Evolutionary conservation across 2,888 invertebrate genomes (phyloP), one percentile per base, ranked within the genome.

Genomic region (Trachelus iudaicus): DNA sequence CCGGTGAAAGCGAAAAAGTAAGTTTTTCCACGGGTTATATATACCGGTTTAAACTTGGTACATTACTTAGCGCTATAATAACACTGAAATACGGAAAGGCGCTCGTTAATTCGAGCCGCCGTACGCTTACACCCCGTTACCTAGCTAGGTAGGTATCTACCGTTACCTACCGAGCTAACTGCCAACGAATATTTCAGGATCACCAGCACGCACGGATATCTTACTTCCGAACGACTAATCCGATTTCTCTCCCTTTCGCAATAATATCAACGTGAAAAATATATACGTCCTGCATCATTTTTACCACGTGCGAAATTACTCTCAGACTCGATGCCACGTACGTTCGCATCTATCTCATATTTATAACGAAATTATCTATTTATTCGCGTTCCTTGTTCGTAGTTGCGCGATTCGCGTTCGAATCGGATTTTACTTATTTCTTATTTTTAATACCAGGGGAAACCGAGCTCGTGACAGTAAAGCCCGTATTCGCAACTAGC

Each of bases 81-180:
- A 78, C 75, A 76, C 73, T 75, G 73, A 75, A 73, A 83, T 79
- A 77, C 79, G 79, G 79, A 84, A 80, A 80, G 78, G 71, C 74
- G 76, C 83, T 84, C 84, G 84, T 84, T 84, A 84, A 83, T 83
- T 81, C 81, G 81, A 75, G 77, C 77, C 79, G 76, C 73, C 73
- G 79, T 77, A 75, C 73, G 78, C 31, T 30, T 0, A 4, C 71
- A 15, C 12, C 33, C 31, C 71, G 33, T 31, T 30, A 69, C 69
- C 69, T 33, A 33, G 30, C 13, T 6, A 15, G 0, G 40, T 40
- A 40, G 15, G 6, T 15, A 23, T 6, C 15, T 40, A 40, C 40
- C 40, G 15, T 15, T 40, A 40, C 15, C 40, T 40, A 56, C 56
- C 23, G 9, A 6, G 23, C 40, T 40, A 71, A 71, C 71, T 34